Evolutionary conservation across 1,140 invertebrate species (phyloP).

Genomic region (Pseudomyrmex concolor): DNA sequence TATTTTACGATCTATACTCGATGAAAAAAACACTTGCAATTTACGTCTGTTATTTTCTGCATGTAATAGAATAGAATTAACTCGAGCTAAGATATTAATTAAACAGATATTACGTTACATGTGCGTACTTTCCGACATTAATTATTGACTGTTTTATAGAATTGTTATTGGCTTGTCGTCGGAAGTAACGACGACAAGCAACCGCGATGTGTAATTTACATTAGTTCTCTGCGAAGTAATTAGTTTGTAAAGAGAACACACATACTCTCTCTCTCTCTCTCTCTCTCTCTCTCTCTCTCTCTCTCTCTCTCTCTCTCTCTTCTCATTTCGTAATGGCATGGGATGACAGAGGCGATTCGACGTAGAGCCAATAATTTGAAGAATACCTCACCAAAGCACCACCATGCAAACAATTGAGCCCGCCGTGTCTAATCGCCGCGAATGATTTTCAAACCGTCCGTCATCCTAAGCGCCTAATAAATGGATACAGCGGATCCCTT

Average conservation of each 20-base stretch:
- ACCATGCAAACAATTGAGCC: slow-evolving; percentile 69
- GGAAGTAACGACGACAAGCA: background rate
- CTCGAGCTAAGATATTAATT: background rate
- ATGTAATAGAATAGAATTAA: background rate
- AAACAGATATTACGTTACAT: background rate
- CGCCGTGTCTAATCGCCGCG: slow-evolving; percentile 73
- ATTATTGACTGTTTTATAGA: background rate
- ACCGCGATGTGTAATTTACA: slow-evolving; percentile 39
- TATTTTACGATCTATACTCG: background rate
- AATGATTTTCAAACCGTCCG: slow-evolving; percentile 72
- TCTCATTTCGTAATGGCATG: slow-evolving; percentile 38
- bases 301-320: background rate
- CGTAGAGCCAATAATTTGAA: slow-evolving; percentile 67
- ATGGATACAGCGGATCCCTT: slow-evolving; percentile 73
- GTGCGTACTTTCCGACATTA: background rate
- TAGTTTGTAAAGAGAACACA: slow-evolving; percentile 19
- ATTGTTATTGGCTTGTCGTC: slow-evolving; percentile 2
- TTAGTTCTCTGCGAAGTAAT: slow-evolving; percentile 26
- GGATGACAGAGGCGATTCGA: slow-evolving; percentile 43
- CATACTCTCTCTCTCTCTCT: background rate
- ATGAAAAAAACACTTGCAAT: background rate
- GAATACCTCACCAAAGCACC: slow-evolving; percentile 61
- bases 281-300: background rate
- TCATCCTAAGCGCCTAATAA: slow-evolving; percentile 73
- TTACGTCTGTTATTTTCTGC: background rate